Base-by-base conservation (phyloP, 2,113 vertebrate species). In the Poicephalus meyeri region DNA sequence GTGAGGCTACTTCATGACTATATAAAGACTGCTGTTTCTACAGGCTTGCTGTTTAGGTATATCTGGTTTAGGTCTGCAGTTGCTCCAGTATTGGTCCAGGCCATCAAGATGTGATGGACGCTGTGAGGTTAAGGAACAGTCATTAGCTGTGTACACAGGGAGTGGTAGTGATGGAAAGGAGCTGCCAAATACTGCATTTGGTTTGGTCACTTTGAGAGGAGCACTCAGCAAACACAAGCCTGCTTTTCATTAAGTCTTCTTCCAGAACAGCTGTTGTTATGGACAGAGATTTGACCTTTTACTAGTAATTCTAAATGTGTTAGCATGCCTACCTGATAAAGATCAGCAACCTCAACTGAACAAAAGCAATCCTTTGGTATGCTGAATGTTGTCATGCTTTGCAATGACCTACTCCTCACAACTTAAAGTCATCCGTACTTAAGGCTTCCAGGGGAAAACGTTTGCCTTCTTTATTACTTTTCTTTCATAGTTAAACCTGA, bases 161-260 rank as follows among this genome's bases (percentile, higher is more conserved):
- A 56, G 23, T 2, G 10, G 10, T 50, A 47, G 28, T 7, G 16
- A 44, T 49, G 37, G 52, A 65, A 31, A 69, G 65, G 33, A 74
- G 23, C 4, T 83, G 10, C 19, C 16, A 21, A 47, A 28, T 5
- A 3, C 9, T 49, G 23, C 3, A 3, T 35, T 72, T 61, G 35
- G 1, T 65, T 29, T 24, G 16, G 33, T 60, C 6, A 16, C 44
- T 86, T 58, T 33, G 44, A 50, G 20, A 69, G 47, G 17, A 50
- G 20, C 4, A 4, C 3, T 41, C 60, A 61, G 77, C 23, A 56
- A n/a, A 63, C 2, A 3, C 2, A 2, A 80, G 16, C 16, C 7
- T 85, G 17, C 17, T 88, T 73, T 77, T 86, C 31, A 2, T 1
- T 8, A 1, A 0, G 0, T n/a, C 18, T 29, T 1, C 0, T n/a